phyloP scores from a whole-genome alignment of 1,140 invertebrate species.

The Philaenus spumarius region DNA sequence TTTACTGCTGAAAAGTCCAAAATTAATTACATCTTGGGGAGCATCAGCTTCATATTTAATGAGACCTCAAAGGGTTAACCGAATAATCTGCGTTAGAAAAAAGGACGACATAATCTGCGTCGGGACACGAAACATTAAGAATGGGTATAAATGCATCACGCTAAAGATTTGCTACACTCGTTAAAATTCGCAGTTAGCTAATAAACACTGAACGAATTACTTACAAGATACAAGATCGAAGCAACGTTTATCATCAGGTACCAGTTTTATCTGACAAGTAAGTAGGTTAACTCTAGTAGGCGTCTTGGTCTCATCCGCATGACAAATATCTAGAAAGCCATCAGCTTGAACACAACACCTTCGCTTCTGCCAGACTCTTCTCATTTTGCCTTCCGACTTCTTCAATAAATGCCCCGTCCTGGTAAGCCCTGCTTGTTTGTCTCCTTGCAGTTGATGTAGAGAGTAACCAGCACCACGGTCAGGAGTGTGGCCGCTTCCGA shows the following conservation, averaged over 20 bases:
- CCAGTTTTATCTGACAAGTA: conserved; percentile 94
- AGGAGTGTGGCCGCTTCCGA: conserved; percentile 27
- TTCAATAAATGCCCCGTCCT: conserved; percentile 85
- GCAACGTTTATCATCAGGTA: conserved; percentile 88
- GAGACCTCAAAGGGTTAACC: too few relatives aligned
- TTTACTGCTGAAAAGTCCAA: too few relatives aligned
- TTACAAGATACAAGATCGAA: conserved; percentile 94
- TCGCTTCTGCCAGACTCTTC: conserved; percentile 93
- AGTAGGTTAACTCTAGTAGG: conserved; percentile 91
- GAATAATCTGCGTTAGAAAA: too few relatives aligned
- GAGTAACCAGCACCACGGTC: conserved; percentile 72
- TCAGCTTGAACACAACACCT: conserved; percentile 85
- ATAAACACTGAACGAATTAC: too few relatives aligned
- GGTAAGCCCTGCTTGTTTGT: conserved; percentile 85
- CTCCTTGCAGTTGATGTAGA: conserved; percentile 89
- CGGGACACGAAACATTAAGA: too few relatives aligned
- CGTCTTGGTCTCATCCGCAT: conserved; percentile 91
- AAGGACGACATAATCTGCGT: too few relatives aligned
- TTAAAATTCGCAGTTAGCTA: too few relatives aligned
- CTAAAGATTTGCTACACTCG: too few relatives aligned
- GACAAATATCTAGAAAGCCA: conserved; percentile 90
- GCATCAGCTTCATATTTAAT: too few relatives aligned
- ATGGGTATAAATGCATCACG: too few relatives aligned
- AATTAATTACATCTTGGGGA: too few relatives aligned
- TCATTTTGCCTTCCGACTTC: conserved; percentile 93